Percentiles rank a stretch among this genome's conserved stretches.
phyloP scores from a whole-genome alignment of 2,113 vertebrate genomes.

The Ciconia boyciana region DNA sequence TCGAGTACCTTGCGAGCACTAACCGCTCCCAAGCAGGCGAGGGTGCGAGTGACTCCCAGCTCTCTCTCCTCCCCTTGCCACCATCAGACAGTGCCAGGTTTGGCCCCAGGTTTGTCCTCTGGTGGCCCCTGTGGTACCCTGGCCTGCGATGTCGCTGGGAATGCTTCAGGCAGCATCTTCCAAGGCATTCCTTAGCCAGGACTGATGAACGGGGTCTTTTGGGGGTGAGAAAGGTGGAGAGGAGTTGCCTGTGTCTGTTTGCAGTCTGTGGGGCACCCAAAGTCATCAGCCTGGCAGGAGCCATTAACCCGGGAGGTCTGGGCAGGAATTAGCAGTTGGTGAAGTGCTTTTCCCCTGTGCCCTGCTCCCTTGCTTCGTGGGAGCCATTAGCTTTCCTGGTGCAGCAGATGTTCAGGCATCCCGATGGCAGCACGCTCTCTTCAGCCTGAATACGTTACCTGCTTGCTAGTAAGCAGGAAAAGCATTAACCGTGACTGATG shows the following conservation, averaged over 20 bases:
- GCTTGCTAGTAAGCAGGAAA: constrained; percentile 7
- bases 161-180: background rate
- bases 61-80: background rate
- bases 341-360: background rate
- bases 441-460: background rate
- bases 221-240: background rate
- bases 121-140: background rate
- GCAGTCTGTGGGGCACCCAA: background rate
- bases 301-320: background rate
- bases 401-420: constrained; percentile 25
- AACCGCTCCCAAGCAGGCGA: fast-evolving
- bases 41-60: background rate
- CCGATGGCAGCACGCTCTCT: background rate
- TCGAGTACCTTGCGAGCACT: fast-evolving
- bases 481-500: background rate
- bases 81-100: background rate
- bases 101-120: background rate
- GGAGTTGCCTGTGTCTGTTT: background rate
- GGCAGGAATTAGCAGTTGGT: background rate
- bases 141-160: background rate
- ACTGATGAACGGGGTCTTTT: background rate
- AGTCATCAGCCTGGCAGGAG: background rate
- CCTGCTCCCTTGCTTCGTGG: background rate
- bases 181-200: background rate
- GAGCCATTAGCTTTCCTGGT: background rate